Evolutionary conservation across 2,113 vertebrate species (phyloP).

Genomic region (Strix aluco): DNA sequence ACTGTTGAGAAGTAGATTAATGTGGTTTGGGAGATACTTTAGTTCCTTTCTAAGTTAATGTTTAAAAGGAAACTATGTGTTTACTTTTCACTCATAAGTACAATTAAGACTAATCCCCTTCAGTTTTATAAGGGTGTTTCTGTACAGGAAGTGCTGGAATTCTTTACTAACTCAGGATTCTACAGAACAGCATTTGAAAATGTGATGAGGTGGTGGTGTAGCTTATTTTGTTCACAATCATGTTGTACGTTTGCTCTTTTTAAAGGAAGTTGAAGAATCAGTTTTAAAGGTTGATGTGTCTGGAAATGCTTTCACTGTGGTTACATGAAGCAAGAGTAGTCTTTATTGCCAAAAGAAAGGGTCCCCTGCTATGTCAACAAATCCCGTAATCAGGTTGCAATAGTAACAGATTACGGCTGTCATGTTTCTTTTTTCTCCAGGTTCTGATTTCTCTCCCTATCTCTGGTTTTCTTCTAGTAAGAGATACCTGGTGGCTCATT

Average conservation of each 20-base stretch:
- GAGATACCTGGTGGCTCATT: slow-evolving; percentile 48
- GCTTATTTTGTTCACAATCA: neutral
- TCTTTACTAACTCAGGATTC: neutral
- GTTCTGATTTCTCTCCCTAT: slow-evolving; percentile 70
- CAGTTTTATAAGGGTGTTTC: neutral
- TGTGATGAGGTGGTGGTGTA: neutral
- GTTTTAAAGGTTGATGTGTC: neutral
- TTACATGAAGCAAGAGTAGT: neutral
- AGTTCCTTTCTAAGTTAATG: neutral
- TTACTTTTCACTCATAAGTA: neutral
- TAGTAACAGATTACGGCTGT: slow-evolving; percentile 67
- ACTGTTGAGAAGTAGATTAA: neutral
- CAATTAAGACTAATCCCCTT: neutral
- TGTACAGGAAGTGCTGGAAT: neutral
- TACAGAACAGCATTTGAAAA: neutral
- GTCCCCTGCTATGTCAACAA: neutral
- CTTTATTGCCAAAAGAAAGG: neutral
- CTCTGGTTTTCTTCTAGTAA: slow-evolving; percentile 69
- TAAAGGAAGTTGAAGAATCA: neutral
- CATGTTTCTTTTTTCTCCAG: slow-evolving; percentile 60
- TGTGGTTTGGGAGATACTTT: neutral
- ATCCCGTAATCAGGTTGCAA: slow-evolving; percentile 64
- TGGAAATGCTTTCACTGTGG: neutral
- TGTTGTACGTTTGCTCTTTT: neutral
- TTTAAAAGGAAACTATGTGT: neutral